These are phyloP conservation scores for Montifringilla adamsi DNA, from an alignment of 2,113 vertebrate species.

Conservation along the genomic window DNA sequence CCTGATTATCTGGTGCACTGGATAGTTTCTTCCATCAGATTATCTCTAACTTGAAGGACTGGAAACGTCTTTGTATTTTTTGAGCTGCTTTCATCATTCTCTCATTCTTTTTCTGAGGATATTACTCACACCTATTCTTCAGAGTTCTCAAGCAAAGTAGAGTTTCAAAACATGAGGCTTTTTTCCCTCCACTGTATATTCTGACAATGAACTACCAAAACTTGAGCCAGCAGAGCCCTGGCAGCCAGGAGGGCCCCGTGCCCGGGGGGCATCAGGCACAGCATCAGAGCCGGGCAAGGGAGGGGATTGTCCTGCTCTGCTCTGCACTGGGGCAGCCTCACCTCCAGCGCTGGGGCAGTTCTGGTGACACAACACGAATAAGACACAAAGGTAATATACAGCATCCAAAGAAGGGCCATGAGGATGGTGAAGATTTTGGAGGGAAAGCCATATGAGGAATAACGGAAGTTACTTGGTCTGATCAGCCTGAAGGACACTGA, in stretches of 20 bases:
- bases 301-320: neutral
- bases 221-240: neutral
- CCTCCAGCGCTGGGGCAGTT: rapidly evolving
- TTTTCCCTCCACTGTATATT: neutral
- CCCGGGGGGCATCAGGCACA: neutral
- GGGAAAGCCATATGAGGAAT: rapidly evolving
- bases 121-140: neutral
- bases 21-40: neutral
- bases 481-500: neutral
- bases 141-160: neutral
- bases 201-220: neutral
- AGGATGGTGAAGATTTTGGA: neutral
- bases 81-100: neutral
- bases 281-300: rapidly evolving
- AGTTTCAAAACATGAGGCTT: neutral
- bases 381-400: rapidly evolving
- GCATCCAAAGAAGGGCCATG: neutral
- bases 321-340: neutral
- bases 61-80: neutral
- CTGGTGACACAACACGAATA: neutral
- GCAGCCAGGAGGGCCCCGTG: rapidly evolving
- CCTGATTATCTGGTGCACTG: neutral
- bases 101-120: neutral
- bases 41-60: neutral
- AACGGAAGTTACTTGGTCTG: neutral